phyloP scores from a whole-genome alignment of 2,888 invertebrate genomes.

The Mamestra brassicae region DNA sequence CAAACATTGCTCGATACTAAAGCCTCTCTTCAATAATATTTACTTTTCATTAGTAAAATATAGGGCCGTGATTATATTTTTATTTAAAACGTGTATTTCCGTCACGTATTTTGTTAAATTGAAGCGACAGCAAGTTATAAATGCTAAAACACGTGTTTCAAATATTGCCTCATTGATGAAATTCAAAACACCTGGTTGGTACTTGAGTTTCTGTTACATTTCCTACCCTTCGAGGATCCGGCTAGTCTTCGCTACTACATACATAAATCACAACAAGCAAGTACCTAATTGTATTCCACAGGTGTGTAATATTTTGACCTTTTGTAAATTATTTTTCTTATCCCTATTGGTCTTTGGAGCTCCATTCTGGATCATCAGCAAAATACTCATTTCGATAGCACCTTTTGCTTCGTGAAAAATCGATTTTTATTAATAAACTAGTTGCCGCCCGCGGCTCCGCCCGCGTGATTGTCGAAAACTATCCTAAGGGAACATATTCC shows the following conservation, averaged over 20 bases:
- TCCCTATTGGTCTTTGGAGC: neutral
- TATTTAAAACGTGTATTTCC: conserved; percentile 33
- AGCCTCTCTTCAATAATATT: conserved; percentile 25
- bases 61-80: conserved; percentile 9
- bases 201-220: conserved; percentile 16
- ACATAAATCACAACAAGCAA: neutral
- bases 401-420: too few species aligned
- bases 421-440: too few species aligned
- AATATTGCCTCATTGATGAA: conserved; percentile 28
- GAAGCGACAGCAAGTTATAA: conserved; percentile 12
- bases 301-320: neutral
- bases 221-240: neutral
- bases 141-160: conserved; percentile 35
- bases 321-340: neutral
- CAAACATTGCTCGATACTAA: conserved; percentile 23
- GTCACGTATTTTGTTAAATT: conserved; percentile 27
- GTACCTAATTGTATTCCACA: too few species aligned
- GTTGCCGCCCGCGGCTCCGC: too few species aligned
- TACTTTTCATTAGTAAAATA: conserved; percentile 28
- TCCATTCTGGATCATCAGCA: neutral
- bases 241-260: neutral
- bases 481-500: too few species aligned
- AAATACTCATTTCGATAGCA: neutral
- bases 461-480: too few species aligned
- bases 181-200: conserved; percentile 26